These are phyloP conservation scores for Conistra vaccinii DNA, from an alignment of 2,888 invertebrate genomes.

Conservation along the genomic window DNA sequence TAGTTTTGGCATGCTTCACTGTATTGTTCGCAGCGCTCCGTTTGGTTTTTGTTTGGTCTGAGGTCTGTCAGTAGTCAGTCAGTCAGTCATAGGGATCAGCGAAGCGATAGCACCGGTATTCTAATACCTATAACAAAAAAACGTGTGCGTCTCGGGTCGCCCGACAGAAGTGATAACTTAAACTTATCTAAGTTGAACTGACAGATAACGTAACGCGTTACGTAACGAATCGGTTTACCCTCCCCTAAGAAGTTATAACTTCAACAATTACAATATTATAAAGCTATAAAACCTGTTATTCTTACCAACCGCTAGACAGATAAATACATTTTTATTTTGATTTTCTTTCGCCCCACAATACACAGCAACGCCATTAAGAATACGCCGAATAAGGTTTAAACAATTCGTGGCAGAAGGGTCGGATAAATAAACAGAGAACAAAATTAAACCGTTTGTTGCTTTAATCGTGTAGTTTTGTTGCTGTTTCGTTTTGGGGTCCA, in stretches of 20 bases:
- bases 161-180: no score
- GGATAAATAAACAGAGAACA: constrained; percentile 46
- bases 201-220: no score
- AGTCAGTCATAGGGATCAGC: background rate
- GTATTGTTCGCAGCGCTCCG: no score
- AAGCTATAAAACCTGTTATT: background rate
- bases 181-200: no score
- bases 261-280: background rate
- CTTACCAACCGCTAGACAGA: background rate
- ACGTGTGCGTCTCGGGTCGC: no score
- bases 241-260: no score
- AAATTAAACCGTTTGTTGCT: constrained; percentile 57
- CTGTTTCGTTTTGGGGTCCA: constrained; percentile 44
- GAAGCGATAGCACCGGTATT: background rate
- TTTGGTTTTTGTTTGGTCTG: no score
- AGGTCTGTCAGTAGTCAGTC: no score
- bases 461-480: constrained; percentile 55
- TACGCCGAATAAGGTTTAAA: constrained; percentile 25
- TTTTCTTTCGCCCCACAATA: constrained; percentile 33
- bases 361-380: constrained; percentile 24
- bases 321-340: constrained; percentile 21
- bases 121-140: no score
- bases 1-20: no score
- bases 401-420: constrained; percentile 47
- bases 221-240: no score